Evolutionary conservation across 2,797 vertebrate species (phyloP).

Genomic region (Alfaro cultratus): DNA sequence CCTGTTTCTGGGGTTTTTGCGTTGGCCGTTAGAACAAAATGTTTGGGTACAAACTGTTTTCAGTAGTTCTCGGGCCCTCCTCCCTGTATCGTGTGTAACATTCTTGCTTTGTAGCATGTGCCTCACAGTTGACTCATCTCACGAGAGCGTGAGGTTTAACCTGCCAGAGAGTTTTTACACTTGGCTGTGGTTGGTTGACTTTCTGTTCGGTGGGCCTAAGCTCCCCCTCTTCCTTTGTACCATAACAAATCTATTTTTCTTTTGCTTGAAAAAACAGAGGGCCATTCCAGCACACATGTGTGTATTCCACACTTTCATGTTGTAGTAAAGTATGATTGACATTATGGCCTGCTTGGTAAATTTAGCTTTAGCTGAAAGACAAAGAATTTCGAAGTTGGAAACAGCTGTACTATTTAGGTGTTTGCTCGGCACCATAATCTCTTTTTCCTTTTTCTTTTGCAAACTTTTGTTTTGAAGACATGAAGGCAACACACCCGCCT

Average conservation of each 20-base stretch:
- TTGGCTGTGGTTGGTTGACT: constrained; percentile 59
- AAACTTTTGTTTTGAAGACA: constrained; percentile 48
- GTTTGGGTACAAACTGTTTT: constrained; percentile 76
- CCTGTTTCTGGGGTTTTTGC: constrained; percentile 13
- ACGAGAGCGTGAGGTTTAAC: constrained; percentile 73
- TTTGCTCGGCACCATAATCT: constrained; percentile 15
- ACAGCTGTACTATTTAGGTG: neutral
- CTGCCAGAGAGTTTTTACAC: constrained; percentile 65
- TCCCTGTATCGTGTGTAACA: constrained; percentile 58
- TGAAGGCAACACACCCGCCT: constrained; percentile 25
- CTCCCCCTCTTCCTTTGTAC: constrained; percentile 42
- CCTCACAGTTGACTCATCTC: constrained; percentile 79
- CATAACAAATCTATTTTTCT: constrained; percentile 43
- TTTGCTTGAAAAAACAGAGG: constrained; percentile 42
- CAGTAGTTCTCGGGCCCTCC: constrained; percentile 26
- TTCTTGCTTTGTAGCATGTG: constrained; percentile 65
- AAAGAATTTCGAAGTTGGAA: neutral
- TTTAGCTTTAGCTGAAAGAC: neutral
- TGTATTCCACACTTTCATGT: constrained; percentile 43
- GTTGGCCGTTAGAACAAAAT: constrained; percentile 61
- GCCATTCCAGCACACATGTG: constrained; percentile 31
- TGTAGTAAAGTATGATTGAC: constrained; percentile 55
- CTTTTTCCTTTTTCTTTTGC: constrained; percentile 18
- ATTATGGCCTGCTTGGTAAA: constrained; percentile 42
- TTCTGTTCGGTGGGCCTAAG: constrained; percentile 32